Percentiles rank a stretch among this genome's conserved stretches.
These are phyloP conservation scores for Hystrix cristata DNA, from an alignment of 2,113 vertebrate genomes.

Conservation along the genomic window DNA sequence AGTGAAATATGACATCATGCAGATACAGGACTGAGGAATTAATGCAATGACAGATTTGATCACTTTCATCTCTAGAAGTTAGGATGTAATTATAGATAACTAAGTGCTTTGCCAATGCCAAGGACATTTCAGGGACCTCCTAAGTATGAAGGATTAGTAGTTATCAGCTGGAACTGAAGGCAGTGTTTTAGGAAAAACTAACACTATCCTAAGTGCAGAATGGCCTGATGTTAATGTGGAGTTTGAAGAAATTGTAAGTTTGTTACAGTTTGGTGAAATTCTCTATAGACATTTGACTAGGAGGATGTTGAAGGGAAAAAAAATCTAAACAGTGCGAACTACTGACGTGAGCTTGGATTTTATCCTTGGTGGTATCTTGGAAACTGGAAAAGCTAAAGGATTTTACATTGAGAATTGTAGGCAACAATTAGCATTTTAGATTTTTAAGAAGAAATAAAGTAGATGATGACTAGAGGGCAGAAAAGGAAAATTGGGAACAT, in stretches of 20 bases:
- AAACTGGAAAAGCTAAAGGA: neutral
- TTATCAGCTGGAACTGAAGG: neutral
- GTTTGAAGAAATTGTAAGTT: neutral
- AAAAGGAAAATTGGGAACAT: neutral
- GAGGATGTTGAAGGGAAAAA: neutral
- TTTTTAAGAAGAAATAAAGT: neutral
- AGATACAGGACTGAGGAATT: neutral
- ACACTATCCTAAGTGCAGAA: neutral
- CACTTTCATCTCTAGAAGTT: neutral
- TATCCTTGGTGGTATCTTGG: neutral
- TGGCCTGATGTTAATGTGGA: neutral
- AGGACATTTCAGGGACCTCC: neutral
- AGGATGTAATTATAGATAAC: neutral
- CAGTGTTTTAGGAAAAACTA: neutral
- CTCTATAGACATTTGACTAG: neutral
- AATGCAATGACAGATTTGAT: neutral
- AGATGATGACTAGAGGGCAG: neutral
- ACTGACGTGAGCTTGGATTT: neutral
- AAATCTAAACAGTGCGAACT: neutral
- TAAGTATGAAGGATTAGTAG: neutral
- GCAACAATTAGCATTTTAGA: neutral
- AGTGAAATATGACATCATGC: neutral
- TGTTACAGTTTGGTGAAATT: neutral
- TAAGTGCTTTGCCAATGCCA: neutral
- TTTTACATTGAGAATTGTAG: neutral